These are phyloP conservation scores for Leistus spinibarbis DNA, from an alignment of 2,888 invertebrate genomes.

Conservation along the genomic window DNA sequence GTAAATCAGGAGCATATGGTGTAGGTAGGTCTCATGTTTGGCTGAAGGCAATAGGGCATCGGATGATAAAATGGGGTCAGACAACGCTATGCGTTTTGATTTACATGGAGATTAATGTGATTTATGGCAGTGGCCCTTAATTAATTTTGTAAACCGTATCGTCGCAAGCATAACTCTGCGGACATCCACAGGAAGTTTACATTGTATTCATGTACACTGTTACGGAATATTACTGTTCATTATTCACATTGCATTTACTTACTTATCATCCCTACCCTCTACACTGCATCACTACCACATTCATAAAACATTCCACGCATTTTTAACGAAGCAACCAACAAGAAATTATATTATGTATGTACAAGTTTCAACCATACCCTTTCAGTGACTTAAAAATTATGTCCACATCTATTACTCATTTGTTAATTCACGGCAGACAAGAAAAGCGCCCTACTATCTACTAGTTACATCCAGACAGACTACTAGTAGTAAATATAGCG, in stretches of 20 bases:
- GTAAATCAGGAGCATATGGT: neutral
- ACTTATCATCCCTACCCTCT: neutral
- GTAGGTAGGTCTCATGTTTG: neutral
- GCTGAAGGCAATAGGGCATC: neutral
- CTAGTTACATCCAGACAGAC: too few species aligned
- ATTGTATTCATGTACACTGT: constrained; percentile 33
- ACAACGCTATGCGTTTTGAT: constrained; percentile 34
- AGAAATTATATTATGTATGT: too few species aligned
- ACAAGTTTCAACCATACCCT: too few species aligned
- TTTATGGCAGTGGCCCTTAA: constrained; percentile 38
- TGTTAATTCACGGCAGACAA: too few species aligned
- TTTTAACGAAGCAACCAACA: neutral
- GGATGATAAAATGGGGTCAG: constrained; percentile 35
- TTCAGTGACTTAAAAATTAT: too few species aligned
- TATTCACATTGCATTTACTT: constrained; percentile 20
- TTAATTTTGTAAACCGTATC: constrained; percentile 39
- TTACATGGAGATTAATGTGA: constrained; percentile 38
- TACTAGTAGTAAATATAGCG: too few species aligned
- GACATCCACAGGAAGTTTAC: constrained; percentile 36
- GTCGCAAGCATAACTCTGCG: constrained; percentile 32
- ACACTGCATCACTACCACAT: too few species aligned
- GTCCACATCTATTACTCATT: too few species aligned
- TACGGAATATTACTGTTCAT: constrained; percentile 30
- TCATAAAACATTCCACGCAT: neutral
- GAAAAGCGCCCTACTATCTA: too few species aligned